Percentiles rank a stretch among this genome's conserved stretches.
Conservation (phyloP, 2,888 invertebrate genomes). For the Sarcophaga caerulescens region DNA sequence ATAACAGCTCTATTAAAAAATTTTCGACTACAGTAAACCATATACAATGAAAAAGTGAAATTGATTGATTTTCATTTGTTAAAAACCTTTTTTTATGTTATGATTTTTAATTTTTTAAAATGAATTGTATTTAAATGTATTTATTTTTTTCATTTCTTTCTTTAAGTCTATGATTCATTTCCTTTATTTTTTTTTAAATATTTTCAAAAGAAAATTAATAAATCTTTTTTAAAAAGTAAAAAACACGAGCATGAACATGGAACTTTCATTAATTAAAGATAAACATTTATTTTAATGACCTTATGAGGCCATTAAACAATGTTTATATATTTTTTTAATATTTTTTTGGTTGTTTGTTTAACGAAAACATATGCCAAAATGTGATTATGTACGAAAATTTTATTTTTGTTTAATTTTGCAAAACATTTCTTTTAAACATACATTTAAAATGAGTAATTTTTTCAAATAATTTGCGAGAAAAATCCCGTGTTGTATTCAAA, state of each 20-base stretch:
- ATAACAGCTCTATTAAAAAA: no score
- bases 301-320: conserved; percentile 18
- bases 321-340: neutral
- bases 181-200: neutral
- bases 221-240: neutral
- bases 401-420: neutral
- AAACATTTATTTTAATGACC: conserved; percentile 19
- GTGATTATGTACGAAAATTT: neutral
- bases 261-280: conserved; percentile 30
- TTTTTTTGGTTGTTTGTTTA: neutral
- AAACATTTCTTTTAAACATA: neutral
- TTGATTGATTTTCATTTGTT: no score
- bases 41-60: no score
- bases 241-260: neutral
- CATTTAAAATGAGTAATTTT: neutral
- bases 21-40: no score
- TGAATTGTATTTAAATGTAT: no score
- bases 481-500: no score
- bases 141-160: no score
- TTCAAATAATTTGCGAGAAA: neutral
- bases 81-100: no score
- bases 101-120: no score
- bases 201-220: conserved; percentile 1
- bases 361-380: neutral
- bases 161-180: no score